Evolutionary conservation across 2,888 invertebrate species (phyloP).

Genomic region (Malthinus seriepunctatus): DNA sequence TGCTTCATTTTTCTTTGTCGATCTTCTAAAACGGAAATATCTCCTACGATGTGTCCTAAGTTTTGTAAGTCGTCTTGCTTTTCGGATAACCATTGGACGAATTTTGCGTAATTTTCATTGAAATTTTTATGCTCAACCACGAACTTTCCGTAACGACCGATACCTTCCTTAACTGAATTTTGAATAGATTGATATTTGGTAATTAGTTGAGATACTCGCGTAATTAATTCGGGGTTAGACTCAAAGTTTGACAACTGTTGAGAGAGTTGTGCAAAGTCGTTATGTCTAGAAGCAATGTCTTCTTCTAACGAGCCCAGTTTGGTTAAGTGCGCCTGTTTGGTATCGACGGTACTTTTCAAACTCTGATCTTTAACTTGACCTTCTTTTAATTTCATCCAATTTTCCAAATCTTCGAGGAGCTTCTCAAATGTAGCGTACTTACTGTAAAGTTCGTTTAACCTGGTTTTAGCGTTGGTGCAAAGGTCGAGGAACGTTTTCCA

Average conservation of each 20-base stretch:
- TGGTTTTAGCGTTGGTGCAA: slow-evolving; percentile 71
- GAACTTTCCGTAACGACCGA: slow-evolving; percentile 80
- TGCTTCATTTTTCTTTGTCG: slow-evolving; percentile 80
- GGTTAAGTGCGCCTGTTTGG: slow-evolving; percentile 77
- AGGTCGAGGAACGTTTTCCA: slow-evolving; percentile 77
- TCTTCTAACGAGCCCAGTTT: slow-evolving; percentile 74
- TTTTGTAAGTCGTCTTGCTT: slow-evolving; percentile 75
- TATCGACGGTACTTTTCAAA: slow-evolving; percentile 80
- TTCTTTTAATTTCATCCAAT: slow-evolving; percentile 87
- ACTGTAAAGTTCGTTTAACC: slow-evolving; percentile 74
- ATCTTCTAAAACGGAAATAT: slow-evolving; percentile 80
- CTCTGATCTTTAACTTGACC: slow-evolving; percentile 86
- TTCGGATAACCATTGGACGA: slow-evolving; percentile 74
- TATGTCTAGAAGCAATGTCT: slow-evolving; percentile 69
- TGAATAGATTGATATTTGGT: slow-evolving; percentile 82
- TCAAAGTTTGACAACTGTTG: slow-evolving; percentile 73
- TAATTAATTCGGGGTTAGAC: slow-evolving; percentile 74
- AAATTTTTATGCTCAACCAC: slow-evolving; percentile 85
- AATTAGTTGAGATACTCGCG: slow-evolving; percentile 75
- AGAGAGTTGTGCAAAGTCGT: slow-evolving; percentile 68
- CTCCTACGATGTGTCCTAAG: slow-evolving; percentile 83
- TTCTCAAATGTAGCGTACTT: slow-evolving; percentile 83
- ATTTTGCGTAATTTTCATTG: slow-evolving; percentile 72
- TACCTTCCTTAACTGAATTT: slow-evolving; percentile 81
- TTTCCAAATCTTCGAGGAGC: slow-evolving; percentile 74